Evolutionary conservation across 2,113 vertebrate species (phyloP), one percentile per base, ranked within the genome.

Genomic region (Antigone vipio): DNA sequence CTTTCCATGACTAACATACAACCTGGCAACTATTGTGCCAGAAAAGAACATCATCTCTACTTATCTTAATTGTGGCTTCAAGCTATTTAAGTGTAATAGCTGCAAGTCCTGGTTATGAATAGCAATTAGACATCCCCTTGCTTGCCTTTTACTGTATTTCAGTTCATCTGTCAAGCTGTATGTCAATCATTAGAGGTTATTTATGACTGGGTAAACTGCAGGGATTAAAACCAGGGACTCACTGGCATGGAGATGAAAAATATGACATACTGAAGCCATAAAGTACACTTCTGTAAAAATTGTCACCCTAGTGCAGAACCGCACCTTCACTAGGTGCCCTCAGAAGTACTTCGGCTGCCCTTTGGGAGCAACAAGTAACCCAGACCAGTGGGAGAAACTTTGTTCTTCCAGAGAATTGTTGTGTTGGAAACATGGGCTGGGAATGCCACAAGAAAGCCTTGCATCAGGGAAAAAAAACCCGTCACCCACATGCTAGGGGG

Each of bases 131-230:
- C 9, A 87, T 85, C 50, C 27, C 30, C 17, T 73, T 74, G 50
- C 92, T 89, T 91, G 87, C 19, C n/a, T 91, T 91, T 87, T 76
- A 53, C 20, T 83, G 22, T 85, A 60, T 88, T 92, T 91, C 68
- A 89, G 50, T 84, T 95, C 12, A 69, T 83, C 63, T 94, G 67
- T 80, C 72, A 76, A 79, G 35, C 67, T 76, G n/a, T 52, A 34
- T 60, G 50, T 84, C 87, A 91, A n/a, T 94, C 68, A 59, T 53
- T 74, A 49, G 49, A 81, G 22, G 32, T 83, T 81, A 62, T 66
- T 93, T 87, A 63, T 81, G 68, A 73, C 42, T 62, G 42, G 26
- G 34, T 92, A 50, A 94, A 0, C 6, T 68, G 45, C 72, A 80
- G 77, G 45, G 42, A 56, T 89, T 91, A 94, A 86, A 94, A 49